These are phyloP conservation scores for Leptobrachium leishanense DNA, from an alignment of 2,113 vertebrate species.

Conservation along the genomic window DNA sequence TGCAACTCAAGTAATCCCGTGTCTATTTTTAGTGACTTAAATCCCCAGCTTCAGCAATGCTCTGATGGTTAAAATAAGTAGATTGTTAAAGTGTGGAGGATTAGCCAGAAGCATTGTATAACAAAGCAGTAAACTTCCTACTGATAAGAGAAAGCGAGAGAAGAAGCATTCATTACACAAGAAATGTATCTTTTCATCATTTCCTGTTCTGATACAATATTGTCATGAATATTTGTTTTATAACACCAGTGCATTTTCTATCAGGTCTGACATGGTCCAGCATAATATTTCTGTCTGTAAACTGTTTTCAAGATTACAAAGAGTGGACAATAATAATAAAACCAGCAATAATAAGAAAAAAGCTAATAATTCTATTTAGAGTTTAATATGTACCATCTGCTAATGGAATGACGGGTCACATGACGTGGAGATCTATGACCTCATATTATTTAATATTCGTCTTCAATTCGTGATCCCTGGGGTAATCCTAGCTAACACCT, in stretches of 20 bases:
- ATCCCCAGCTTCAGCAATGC: constrained; percentile 64
- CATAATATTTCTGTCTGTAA: too few species aligned
- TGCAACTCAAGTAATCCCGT: constrained; percentile 69
- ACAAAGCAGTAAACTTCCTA: constrained; percentile 67
- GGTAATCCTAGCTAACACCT: too few species aligned
- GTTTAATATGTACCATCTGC: too few species aligned
- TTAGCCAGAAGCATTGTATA: constrained; percentile 66
- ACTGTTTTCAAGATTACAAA: too few species aligned
- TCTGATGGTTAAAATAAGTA: constrained; percentile 68
- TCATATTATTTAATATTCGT: too few species aligned
- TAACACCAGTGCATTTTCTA: neutral
- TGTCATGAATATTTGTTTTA: neutral
- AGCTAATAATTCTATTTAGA: too few species aligned
- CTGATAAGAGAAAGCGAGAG: constrained; percentile 54
- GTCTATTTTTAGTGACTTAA: constrained; percentile 76
- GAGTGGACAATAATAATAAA: too few species aligned
- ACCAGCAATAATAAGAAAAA: too few species aligned
- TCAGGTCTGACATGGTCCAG: neutral
- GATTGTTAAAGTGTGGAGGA: constrained; percentile 71
- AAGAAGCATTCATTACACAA: constrained; percentile 56
- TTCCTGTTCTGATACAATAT: neutral
- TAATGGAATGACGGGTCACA: too few species aligned
- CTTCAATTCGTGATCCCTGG: too few species aligned
- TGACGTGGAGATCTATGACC: too few species aligned
- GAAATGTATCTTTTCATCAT: constrained; percentile 37